Conservation (phyloP, 2,797 vertebrate genomes). For the Phoxinus dragarum region DNA sequence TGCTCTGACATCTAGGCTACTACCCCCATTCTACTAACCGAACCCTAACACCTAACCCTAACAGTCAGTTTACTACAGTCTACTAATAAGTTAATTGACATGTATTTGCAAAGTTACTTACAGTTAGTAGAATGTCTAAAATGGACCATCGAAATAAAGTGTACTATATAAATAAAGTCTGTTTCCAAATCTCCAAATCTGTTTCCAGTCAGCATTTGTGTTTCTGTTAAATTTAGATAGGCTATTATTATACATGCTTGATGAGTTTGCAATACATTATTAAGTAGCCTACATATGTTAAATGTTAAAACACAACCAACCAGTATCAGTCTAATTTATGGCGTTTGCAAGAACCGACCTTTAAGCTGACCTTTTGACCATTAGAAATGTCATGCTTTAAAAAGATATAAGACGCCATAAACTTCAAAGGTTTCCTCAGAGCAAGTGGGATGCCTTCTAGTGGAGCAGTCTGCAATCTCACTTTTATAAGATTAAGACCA, state of each 20-base stretch:
- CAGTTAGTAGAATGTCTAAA: neutral
- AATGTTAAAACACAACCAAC: neutral
- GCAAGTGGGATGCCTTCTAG: neutral
- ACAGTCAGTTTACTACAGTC: neutral
- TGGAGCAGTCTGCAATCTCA: neutral
- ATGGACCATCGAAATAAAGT: neutral
- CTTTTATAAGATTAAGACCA: neutral
- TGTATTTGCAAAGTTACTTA: neutral
- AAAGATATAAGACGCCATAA: constrained; percentile 54
- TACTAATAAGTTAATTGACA: neutral
- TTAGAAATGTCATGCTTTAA: constrained; percentile 40
- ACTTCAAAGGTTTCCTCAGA: constrained; percentile 5
- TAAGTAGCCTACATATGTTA: neutral
- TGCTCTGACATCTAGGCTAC: neutral
- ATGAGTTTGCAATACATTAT: constrained; percentile 5
- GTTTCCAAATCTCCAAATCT: neutral
- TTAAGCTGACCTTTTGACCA: constrained; percentile 54
- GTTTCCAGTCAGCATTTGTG: neutral
- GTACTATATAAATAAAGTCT: neutral
- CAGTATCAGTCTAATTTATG: neutral
- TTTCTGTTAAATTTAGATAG: neutral
- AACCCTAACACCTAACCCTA: neutral
- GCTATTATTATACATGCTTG: neutral
- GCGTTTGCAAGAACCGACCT: constrained; percentile 14
- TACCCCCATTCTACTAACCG: neutral